These are phyloP conservation scores for Sarcophilus harrisii DNA, from an alignment of 2,797 vertebrate genomes.

Conservation along the genomic window DNA sequence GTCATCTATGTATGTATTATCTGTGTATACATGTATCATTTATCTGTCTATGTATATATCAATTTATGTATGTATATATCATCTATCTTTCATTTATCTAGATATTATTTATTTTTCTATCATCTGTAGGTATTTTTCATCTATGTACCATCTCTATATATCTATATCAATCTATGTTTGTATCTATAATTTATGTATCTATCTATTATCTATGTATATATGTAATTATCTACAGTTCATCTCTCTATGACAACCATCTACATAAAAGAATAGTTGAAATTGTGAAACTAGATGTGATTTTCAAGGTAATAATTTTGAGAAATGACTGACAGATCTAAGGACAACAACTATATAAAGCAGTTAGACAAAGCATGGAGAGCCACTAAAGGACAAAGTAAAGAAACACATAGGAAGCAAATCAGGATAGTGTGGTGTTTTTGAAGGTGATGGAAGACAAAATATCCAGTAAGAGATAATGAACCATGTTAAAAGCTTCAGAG, in stretches of 20 bases:
- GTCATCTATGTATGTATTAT: not conserved
- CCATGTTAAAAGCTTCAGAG: not conserved
- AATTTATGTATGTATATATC: no score
- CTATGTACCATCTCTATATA: not conserved
- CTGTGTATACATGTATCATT: not conserved
- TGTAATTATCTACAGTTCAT: not conserved
- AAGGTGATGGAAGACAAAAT: not conserved
- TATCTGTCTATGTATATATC: no score
- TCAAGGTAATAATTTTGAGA: not conserved
- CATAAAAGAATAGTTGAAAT: not conserved
- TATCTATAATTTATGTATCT: not conserved
- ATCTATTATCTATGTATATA: not conserved
- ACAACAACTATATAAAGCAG: not conserved
- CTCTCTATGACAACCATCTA: not conserved
- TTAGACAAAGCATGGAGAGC: not conserved
- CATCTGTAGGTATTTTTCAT: no score
- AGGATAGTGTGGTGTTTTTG: not conserved
- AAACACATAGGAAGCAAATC: not conserved
- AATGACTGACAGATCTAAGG: not conserved
- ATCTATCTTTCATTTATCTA: no score
- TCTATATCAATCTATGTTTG: not conserved
- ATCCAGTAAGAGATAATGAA: not conserved
- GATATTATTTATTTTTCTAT: no score
- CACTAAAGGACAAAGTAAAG: not conserved
- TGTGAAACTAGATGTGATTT: not conserved